Evolutionary conservation across 2,797 vertebrate species (phyloP).

Genomic region (Siniperca undulata): DNA sequence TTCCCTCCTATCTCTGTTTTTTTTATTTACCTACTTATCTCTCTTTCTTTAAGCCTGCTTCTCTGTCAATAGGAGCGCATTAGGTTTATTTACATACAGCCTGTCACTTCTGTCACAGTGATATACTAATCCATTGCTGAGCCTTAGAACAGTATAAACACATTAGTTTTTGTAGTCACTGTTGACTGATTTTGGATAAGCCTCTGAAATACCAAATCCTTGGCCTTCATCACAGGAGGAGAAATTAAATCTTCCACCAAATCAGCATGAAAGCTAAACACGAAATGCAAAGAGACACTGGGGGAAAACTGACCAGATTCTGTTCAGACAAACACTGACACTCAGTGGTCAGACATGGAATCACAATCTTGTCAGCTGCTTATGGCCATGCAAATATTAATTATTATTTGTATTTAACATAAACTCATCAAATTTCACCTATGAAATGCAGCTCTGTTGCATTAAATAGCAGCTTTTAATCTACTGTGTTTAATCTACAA

Average conservation of each 20-base stretch:
- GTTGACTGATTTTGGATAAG: slow-evolving; percentile 59
- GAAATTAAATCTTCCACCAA: slow-evolving; percentile 61
- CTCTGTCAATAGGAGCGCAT: slow-evolving; percentile 45
- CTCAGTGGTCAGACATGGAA: slow-evolving; percentile 59
- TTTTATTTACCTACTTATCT: slow-evolving; percentile 41
- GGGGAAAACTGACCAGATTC: background rate
- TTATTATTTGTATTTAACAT: background rate
- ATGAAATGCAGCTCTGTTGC: background rate
- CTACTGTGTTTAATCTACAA: background rate
- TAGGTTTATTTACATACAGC: slow-evolving; percentile 63
- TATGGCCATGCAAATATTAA: background rate
- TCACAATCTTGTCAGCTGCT: background rate
- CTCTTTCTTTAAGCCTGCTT: slow-evolving; percentile 18
- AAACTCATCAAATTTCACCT: background rate
- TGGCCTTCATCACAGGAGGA: slow-evolving; percentile 41
- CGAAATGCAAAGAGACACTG: background rate
- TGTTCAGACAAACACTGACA: slow-evolving; percentile 72
- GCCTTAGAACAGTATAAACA: slow-evolving; percentile 51
- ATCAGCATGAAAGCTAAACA: slow-evolving; percentile 45
- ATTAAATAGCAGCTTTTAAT: background rate
- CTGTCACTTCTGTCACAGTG: slow-evolving; percentile 57
- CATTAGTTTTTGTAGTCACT: slow-evolving; percentile 37
- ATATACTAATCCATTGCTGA: slow-evolving; percentile 62
- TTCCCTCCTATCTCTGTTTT: background rate
- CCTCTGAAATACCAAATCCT: slow-evolving; percentile 46